phyloP scores from a whole-genome alignment of 2,113 vertebrate genomes.

The Amazona vittata region DNA sequence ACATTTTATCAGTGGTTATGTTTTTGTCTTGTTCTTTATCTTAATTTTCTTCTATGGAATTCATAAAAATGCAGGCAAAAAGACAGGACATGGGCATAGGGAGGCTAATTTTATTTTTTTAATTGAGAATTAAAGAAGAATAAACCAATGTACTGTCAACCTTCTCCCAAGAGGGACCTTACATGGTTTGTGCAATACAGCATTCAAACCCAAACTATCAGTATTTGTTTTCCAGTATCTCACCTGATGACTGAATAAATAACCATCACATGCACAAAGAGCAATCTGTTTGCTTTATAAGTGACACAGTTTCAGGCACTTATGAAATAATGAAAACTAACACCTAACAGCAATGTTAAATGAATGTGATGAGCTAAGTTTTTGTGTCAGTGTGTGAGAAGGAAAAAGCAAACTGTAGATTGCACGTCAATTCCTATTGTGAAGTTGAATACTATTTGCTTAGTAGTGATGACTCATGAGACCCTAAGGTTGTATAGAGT shows the following conservation, averaged over 20 bases:
- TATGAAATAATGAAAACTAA: slow-evolving; percentile 23
- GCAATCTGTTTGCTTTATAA: slow-evolving; percentile 34
- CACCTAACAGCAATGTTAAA: not conserved
- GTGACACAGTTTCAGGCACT: not conserved
- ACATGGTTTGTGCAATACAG: not conserved
- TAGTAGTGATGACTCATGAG: not conserved
- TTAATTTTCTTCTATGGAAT: not conserved
- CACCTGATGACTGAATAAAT: slow-evolving; percentile 7
- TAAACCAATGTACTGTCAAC: not conserved
- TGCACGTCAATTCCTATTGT: not conserved
- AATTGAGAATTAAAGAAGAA: not conserved
- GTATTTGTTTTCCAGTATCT: slow-evolving; percentile 16
- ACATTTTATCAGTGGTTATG: not conserved
- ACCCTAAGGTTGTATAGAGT: not conserved
- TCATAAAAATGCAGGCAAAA: not conserved
- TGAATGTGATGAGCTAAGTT: not conserved
- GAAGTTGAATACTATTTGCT: not conserved
- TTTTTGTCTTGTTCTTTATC: not conserved
- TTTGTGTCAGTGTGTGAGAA: not conserved
- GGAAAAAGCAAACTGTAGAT: not conserved
- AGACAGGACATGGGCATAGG: not conserved
- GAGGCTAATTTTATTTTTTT: not conserved
- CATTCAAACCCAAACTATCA: not conserved
- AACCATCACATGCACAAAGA: slow-evolving; percentile 16
- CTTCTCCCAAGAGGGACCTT: not conserved